A percentile compares a stretch with the other conserved stretches of the same genome.
phyloP scores from a whole-genome alignment of 2,113 vertebrate genomes.

The Pongo pygmaeus region DNA sequence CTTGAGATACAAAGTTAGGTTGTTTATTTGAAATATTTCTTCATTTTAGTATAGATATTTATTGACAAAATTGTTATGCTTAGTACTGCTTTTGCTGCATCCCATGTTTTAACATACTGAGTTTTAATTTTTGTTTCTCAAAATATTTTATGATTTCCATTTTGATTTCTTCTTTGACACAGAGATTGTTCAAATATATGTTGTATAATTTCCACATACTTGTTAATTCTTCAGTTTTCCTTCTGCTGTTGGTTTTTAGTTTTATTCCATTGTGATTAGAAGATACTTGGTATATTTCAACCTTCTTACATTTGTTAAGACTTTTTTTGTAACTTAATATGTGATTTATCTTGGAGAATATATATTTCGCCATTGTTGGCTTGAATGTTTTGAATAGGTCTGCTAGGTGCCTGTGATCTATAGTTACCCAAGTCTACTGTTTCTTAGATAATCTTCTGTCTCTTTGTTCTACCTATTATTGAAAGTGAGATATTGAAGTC shows the following conservation, averaged over 20 bases:
- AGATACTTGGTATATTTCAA: neutral
- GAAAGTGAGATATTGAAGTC: neutral
- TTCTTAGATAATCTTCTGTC: neutral
- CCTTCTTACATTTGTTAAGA: neutral
- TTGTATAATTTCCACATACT: neutral
- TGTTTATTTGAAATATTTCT: neutral
- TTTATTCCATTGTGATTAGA: neutral
- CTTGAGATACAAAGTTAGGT: neutral
- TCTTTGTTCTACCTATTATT: neutral
- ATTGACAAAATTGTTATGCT: neutral
- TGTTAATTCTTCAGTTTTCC: neutral
- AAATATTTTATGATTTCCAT: neutral
- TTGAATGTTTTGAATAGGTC: neutral
- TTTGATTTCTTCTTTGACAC: neutral
- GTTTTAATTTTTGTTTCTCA: neutral
- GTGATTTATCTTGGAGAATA: neutral
- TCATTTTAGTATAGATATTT: neutral
- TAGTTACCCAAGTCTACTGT: neutral
- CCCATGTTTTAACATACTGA: neutral
- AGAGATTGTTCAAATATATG: neutral
- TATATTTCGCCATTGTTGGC: neutral
- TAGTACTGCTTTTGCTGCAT: neutral
- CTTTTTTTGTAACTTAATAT: neutral
- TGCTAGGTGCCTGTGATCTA: neutral
- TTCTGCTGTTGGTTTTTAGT: neutral